phyloP scores from a whole-genome alignment of 53 echinoderm and acorn worm species.

The Antedon mediterranea region DNA sequence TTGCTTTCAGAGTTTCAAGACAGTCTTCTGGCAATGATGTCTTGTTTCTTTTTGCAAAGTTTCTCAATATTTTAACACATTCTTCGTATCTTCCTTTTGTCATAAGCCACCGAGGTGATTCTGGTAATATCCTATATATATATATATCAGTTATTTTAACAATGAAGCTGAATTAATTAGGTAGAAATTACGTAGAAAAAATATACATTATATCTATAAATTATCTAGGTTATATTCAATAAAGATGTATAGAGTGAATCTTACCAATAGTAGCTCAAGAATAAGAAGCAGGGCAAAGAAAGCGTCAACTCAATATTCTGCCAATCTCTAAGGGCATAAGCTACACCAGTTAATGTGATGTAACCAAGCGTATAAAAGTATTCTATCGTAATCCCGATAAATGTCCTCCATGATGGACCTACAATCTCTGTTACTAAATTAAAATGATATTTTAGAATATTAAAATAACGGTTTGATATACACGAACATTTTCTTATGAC shows the following conservation, averaged over 20 bases:
- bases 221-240: too few species aligned
- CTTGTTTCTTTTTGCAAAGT: slow-evolving; percentile 16
- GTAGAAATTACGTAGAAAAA: too few species aligned
- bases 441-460: too few species aligned
- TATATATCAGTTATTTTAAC: too few species aligned
- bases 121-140: slow-evolving; percentile 23
- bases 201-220: too few species aligned
- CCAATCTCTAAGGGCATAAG: slow-evolving; percentile 24
- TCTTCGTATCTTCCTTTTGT: slow-evolving; percentile 7
- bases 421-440: slow-evolving; percentile 28
- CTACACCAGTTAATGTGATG: slow-evolving; percentile 15
- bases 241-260: too few species aligned
- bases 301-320: slow-evolving; percentile 13
- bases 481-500: too few species aligned
- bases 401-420: slow-evolving; percentile 11
- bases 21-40: slow-evolving; percentile 8
- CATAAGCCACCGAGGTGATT: slow-evolving; percentile 27
- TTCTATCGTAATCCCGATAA: slow-evolving; percentile 17
- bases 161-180: too few species aligned
- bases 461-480: too few species aligned
- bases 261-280: slow-evolving; percentile 29
- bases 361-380: slow-evolving; percentile 17
- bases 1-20: too few species aligned
- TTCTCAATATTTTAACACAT: slow-evolving; percentile 6
- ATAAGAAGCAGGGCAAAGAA: slow-evolving; percentile 7